Evolutionary conservation across 2,797 vertebrate genomes (phyloP), one percentile per base, ranked within the genome.

Genomic region (Enteromius unitaeniatus): DNA sequence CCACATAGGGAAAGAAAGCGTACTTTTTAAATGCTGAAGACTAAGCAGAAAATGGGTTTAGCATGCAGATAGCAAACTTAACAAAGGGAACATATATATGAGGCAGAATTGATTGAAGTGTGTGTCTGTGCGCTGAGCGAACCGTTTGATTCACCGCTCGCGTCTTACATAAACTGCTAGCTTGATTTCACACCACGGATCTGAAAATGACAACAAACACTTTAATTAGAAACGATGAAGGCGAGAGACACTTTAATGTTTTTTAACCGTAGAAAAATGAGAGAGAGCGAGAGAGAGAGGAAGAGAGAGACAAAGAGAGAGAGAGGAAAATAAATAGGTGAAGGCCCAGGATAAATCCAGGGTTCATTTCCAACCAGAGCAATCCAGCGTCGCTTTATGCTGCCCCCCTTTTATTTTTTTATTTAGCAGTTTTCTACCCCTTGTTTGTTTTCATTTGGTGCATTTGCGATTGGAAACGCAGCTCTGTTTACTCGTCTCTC

Each of bases 21-120:
- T 92, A 96, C 92, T 95, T 84, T 95, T 94, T 93, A 96, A 96
- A 95, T 92, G 94, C 93, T 90, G 93, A 91, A 95, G 95, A 96
- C 94, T 95, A 96, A 96, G 96, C 95, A 97, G 96, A 97, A 98
- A 98, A 98, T 97, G 96, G 96, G 96, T 96, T 98, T 98, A 98
- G 94, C 88, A 92, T 90, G 93, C 92, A 96, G 95, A 96, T 96
- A 93, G 95, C 94, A 86, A 93, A 90, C 88, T 92, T 95, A 96
- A 97, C 93, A 97, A 97, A 97, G 94, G 94, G 93, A 96, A 96
- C 94, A 95, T 91, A 93, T 93, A 95, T 95, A 95, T 94, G 95
- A 96, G 94, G 94, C 95, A 93, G 95, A 95, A 96, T 95, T 96
- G 95, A 97, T 96, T 96, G 95, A 97, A 97, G 94, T 95, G 90